Conservation (phyloP, 2,797 vertebrate genomes). For the Fratercula arctica region DNA sequence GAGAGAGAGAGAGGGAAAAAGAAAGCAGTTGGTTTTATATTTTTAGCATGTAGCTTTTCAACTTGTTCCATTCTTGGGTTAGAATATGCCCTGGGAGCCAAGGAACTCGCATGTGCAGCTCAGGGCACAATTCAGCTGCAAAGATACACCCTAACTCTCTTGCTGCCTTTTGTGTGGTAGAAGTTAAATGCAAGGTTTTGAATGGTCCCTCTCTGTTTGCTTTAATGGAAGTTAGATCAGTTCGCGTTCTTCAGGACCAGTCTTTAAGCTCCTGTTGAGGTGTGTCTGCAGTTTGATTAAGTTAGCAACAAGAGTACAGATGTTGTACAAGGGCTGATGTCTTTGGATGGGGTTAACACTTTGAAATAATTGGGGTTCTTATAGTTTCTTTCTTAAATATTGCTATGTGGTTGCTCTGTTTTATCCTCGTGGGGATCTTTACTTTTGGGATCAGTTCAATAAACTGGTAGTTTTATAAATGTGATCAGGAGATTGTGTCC, state of each 20-base stretch:
- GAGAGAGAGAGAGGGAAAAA: not conserved
- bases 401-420: not conserved
- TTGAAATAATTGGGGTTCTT: not conserved
- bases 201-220: not conserved
- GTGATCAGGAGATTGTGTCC: not conserved
- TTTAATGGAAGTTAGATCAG: not conserved
- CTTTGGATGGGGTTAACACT: not conserved
- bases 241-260: not conserved
- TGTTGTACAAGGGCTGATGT: not conserved
- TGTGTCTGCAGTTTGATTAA: not conserved
- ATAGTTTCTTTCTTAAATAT: not conserved
- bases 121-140: not conserved
- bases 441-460: not conserved
- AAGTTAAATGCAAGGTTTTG: not conserved
- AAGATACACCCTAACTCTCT: not conserved
- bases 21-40: not conserved
- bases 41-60: constrained; percentile 15
- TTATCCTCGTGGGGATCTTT: not conserved
- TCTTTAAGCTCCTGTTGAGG: not conserved
- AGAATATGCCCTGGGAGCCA: not conserved
- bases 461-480: not conserved
- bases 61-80: not conserved
- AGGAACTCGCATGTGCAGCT: not conserved
- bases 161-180: not conserved
- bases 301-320: not conserved